These are phyloP conservation scores for Smittia sp. DNA, from an alignment of 2,888 invertebrate genomes.

Conservation along the genomic window DNA sequence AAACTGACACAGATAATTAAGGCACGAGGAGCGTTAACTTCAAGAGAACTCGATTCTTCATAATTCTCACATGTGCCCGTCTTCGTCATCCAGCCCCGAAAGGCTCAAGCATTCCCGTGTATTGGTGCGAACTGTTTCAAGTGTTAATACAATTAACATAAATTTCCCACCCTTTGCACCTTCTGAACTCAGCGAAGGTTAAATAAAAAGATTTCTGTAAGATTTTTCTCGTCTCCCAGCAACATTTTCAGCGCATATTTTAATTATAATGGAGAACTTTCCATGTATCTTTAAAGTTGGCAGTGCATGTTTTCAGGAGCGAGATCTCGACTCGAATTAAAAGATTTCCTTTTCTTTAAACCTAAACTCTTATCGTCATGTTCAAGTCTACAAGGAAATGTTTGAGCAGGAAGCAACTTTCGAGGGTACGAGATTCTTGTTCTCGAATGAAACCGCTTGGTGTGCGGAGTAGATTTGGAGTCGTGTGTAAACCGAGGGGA, in stretches of 20 bases:
- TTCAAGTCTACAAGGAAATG: neutral
- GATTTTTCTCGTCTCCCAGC: neutral
- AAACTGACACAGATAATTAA: neutral
- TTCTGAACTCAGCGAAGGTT: neutral
- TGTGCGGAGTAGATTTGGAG: neutral
- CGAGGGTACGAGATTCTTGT: neutral
- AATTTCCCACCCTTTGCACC: constrained; percentile 8
- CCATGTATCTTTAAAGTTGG: constrained; percentile 1
- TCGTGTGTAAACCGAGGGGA: neutral
- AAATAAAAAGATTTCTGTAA: neutral
- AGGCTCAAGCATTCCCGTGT: constrained; percentile 3
- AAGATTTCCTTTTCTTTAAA: neutral
- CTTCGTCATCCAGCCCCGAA: neutral
- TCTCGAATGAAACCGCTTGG: neutral
- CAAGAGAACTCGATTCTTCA: neutral
- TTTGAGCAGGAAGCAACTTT: neutral
- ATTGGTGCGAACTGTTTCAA: constrained; percentile 19
- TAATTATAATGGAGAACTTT: constrained; percentile 20
- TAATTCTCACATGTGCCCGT: neutral
- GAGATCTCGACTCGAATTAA: neutral
- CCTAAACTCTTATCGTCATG: too few relatives aligned
- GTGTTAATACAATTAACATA: constrained; percentile 39
- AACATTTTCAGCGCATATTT: constrained; percentile 22
- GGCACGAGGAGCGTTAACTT: neutral
- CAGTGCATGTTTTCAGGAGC: neutral